A percentile compares a stretch with the other conserved stretches of the same genome.
Evolutionary conservation across 2,888 invertebrate species (phyloP).

Genomic region (Teleogryllus oceanicus): DNA sequence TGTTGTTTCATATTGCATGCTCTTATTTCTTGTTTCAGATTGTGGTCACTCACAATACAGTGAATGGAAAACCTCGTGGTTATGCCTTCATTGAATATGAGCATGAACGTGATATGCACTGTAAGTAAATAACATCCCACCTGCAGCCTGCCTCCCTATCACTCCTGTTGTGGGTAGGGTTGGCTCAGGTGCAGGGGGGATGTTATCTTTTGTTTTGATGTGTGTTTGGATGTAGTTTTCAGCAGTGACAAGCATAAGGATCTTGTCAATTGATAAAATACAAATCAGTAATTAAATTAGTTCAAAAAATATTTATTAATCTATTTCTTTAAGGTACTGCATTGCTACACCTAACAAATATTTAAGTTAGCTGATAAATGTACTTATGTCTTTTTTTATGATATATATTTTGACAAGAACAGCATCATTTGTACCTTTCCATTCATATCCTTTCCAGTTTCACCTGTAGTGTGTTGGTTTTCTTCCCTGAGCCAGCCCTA

Average conservation of each 20-base stretch:
- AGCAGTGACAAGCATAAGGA: not conserved
- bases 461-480: not conserved
- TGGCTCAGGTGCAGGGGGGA: slow-evolving; percentile 18
- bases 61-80: slow-evolving; percentile 90
- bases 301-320: no score
- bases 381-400: no score
- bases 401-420: no score
- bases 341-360: no score
- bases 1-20: not conserved
- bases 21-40: slow-evolving; percentile 61
- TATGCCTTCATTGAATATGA: slow-evolving; percentile 99
- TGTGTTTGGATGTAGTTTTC: not conserved
- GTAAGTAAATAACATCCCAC: slow-evolving; percentile 64
- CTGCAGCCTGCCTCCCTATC: slow-evolving; percentile 22
- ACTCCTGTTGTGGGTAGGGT: slow-evolving; percentile 21
- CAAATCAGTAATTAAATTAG: no score
- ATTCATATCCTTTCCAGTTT: not conserved
- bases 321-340: no score
- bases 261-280: no score
- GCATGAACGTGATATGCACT: slow-evolving; percentile 99
- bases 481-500: not conserved
- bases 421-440: not conserved
- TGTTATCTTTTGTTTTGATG: not conserved
- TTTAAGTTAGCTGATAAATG: no score
- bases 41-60: slow-evolving; percentile 78